phyloP scores from a whole-genome alignment of 2,888 invertebrate genomes.

The Nomada fucata region DNA sequence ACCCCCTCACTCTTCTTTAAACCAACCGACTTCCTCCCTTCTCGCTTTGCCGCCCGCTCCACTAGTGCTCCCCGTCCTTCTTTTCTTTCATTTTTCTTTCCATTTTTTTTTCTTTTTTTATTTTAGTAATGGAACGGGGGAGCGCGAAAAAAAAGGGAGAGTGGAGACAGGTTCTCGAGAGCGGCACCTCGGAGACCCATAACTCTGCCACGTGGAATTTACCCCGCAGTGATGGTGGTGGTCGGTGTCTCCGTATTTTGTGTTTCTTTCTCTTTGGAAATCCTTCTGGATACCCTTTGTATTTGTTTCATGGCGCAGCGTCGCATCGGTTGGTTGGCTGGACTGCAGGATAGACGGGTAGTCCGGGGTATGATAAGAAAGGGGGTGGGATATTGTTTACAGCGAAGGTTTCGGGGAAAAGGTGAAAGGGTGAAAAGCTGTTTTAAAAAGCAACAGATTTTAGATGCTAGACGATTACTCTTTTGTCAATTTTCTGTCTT shows the following conservation, averaged over 20 bases:
- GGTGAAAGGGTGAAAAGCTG: too few relatives aligned
- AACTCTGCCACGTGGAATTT: slow-evolving; percentile 71
- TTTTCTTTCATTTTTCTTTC: neutral
- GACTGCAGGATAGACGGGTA: too few relatives aligned
- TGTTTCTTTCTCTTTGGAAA: slow-evolving; percentile 27
- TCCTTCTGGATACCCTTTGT: neutral
- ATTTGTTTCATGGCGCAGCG: neutral
- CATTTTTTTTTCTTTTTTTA: slow-evolving; percentile 16
- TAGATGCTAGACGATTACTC: too few relatives aligned
- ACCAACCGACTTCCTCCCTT: slow-evolving; percentile 1
- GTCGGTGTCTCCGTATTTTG: slow-evolving; percentile 50
- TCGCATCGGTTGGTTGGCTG: neutral
- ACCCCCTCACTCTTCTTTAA: slow-evolving; percentile 13
- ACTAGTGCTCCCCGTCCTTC: neutral
- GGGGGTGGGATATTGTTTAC: too few relatives aligned
- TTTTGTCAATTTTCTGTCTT: too few relatives aligned
- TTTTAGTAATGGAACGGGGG: slow-evolving; percentile 53
- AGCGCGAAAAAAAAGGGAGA: slow-evolving; percentile 52
- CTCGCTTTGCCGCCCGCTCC: slow-evolving; percentile 6
- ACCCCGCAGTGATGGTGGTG: slow-evolving; percentile 49
- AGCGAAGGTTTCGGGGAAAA: too few relatives aligned
- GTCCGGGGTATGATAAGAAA: neutral
- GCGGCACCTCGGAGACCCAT: slow-evolving; percentile 68
- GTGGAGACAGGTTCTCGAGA: slow-evolving; percentile 59
- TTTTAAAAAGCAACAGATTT: too few relatives aligned